These are phyloP conservation scores for Melanotaenia duboulayi DNA, from an alignment of 2,113 vertebrate species.

Conservation along the genomic window DNA sequence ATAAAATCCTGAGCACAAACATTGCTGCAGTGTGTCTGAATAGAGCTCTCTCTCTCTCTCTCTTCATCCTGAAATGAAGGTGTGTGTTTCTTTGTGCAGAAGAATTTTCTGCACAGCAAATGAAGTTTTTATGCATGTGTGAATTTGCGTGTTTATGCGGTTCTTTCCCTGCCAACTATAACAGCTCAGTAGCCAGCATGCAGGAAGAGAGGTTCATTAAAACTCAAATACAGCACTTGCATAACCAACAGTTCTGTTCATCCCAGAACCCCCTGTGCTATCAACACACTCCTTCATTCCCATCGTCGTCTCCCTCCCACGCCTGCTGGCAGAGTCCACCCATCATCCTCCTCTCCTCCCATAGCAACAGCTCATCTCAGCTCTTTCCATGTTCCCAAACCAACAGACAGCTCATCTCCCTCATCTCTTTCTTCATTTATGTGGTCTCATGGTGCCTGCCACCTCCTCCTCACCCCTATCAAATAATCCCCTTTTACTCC, in stretches of 20 bases:
- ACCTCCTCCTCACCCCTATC: constrained; percentile 52
- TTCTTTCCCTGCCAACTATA: constrained; percentile 72
- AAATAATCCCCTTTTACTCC: constrained; percentile 49
- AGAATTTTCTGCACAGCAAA: constrained; percentile 38
- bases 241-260: constrained; percentile 76
- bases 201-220: constrained; percentile 79
- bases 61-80: constrained; percentile 47
- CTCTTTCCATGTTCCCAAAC: constrained; percentile 64
- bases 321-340: constrained; percentile 65
- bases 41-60: constrained; percentile 29
- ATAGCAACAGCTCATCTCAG: constrained; percentile 74
- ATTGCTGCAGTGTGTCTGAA: constrained; percentile 21
- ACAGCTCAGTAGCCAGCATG: constrained; percentile 72
- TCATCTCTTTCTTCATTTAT: constrained; percentile 25
- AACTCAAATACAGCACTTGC: constrained; percentile 74
- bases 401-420: constrained; percentile 40
- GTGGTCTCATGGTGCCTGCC: constrained; percentile 48
- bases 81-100: constrained; percentile 43
- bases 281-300: constrained; percentile 65
- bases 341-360: constrained; percentile 72
- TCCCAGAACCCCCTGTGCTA: constrained; percentile 61
- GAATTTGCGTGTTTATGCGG: constrained; percentile 60
- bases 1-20: constrained; percentile 5
- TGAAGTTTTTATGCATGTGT: constrained; percentile 46
- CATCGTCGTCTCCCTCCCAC: constrained; percentile 59